Evolutionary conservation across 1,140 invertebrate genomes (phyloP).

Genomic region (Venturia canescens): DNA sequence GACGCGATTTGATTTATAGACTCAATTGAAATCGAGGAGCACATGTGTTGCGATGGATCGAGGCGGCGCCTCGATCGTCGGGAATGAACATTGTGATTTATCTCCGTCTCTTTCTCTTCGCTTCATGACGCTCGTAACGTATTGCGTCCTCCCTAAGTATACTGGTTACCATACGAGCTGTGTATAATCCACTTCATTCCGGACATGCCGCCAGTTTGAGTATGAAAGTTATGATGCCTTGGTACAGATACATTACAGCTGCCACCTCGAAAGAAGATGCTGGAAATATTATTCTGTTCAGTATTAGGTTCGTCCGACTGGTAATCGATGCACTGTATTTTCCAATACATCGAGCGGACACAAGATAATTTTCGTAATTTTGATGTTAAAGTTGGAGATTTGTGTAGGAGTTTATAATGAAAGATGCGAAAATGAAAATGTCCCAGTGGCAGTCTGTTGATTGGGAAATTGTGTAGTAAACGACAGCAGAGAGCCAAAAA

Average conservation of each 20-base stretch:
- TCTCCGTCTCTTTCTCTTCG: constrained; percentile 44
- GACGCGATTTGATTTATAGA: constrained; percentile 60
- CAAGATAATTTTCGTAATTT: background rate
- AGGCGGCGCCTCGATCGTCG: constrained; percentile 42
- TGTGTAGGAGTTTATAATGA: too few species aligned
- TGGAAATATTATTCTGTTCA: background rate
- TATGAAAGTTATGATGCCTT: constrained; percentile 4
- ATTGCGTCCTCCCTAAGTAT: constrained; percentile 43
- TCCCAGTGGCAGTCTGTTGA: too few species aligned
- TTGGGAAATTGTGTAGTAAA: too few species aligned
- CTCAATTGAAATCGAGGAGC: constrained; percentile 42
- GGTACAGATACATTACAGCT: constrained; percentile 11
- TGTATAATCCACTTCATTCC: constrained; percentile 13
- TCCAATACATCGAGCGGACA: constrained; percentile 15
- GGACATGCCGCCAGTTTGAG: constrained; percentile 5
- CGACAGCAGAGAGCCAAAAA: too few species aligned
- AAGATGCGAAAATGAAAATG: too few species aligned
- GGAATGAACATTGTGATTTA: constrained; percentile 58
- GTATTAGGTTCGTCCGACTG: constrained; percentile 15
- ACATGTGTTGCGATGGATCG: constrained; percentile 8
- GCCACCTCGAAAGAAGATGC: background rate
- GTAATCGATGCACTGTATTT: constrained; percentile 17
- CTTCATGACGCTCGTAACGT: constrained; percentile 25
- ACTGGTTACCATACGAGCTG: constrained; percentile 30
- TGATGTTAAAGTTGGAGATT: too few species aligned